Base-by-base conservation (phyloP, 2,888 invertebrate species). In the Theodoxus fluviatilis region DNA sequence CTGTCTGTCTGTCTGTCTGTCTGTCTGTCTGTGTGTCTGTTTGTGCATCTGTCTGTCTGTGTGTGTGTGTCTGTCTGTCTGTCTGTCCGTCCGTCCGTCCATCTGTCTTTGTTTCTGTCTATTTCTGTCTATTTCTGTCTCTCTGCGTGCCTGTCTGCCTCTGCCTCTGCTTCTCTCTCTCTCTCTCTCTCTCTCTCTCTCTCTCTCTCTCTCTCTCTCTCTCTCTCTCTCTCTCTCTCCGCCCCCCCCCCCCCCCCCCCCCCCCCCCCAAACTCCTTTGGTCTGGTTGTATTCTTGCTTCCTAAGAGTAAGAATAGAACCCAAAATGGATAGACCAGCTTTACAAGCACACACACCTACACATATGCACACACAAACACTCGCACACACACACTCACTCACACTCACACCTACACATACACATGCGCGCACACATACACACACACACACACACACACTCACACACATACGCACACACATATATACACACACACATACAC, bases 401-500 rank as follows among this genome's bases (percentile, higher is more conserved):
- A 57, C 57, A 57, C 9, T 7, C 28, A 28, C 15, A 57, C 28
- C 25, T 18, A 57, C 57, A 4, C n/a, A 12, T 12, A 9, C 15
- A 57, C 28, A 57, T 33, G 31, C 9, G 31, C 9, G 31, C 28
- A 25, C 28, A 57, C 57, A 57, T 33, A 3, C 57, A 7, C 57
- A 7, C 57, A 7, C 57, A 7, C 57, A 7, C 57, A 57, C 57
- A 57, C 57, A 57, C 57, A 25, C 57, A 57, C 57, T 31, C 57
- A 57, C 63, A 31, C 63, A n/a, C 38, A 31, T 38, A n/a, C 37
- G 37, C 31, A 33, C 37, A 63, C 63, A 35, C 63, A 63, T n/a
- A 63, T 38, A 63, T 38, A 63, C 63, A 63, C 63, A 63, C 63
- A 63, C 63, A 63, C 63, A 63, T n/a, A 35, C 63, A 63, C 63